Evolutionary conservation across 2,797 vertebrate species (phyloP).

Genomic region (Schizopygopsis malacanthus): DNA sequence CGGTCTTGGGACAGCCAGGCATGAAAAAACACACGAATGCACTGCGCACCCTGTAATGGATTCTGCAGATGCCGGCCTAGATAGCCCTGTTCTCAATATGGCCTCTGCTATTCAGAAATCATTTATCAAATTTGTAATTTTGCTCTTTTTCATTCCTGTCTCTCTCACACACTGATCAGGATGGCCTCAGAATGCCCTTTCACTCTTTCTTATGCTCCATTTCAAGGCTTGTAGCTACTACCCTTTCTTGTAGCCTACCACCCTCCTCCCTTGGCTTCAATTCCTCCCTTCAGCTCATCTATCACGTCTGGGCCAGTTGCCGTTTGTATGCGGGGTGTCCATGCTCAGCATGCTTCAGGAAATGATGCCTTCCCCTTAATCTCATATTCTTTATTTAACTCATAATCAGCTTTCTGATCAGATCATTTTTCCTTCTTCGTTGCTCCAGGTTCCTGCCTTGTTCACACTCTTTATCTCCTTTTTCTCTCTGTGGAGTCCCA

Average conservation of each 20-base stretch:
- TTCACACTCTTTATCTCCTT: constrained; percentile 9
- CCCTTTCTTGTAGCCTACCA: constrained; percentile 28
- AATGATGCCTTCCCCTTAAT: constrained; percentile 34
- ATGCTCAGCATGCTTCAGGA: constrained; percentile 54
- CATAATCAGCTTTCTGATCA: constrained; percentile 1
- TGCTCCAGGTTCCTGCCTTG: constrained; percentile 16
- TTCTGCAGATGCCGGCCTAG: constrained; percentile 89
- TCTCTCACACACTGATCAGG: constrained; percentile 31
- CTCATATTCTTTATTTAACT: constrained; percentile 30
- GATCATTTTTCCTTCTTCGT: constrained; percentile 13
- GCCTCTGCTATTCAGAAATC: constrained; percentile 75
- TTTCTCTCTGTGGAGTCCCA: constrained; percentile 50
- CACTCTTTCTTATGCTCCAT: constrained; percentile 40
- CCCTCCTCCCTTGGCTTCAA: constrained; percentile 49
- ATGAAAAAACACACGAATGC: constrained; percentile 78
- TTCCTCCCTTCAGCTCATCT: constrained; percentile 33
- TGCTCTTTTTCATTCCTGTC: constrained; percentile 53
- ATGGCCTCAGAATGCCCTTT: constrained; percentile 65
- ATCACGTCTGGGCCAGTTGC: constrained; percentile 52
- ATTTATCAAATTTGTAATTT: constrained; percentile 78
- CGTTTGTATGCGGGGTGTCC: constrained; percentile 40
- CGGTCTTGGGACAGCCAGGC: constrained; percentile 84
- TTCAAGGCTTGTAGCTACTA: constrained; percentile 64
- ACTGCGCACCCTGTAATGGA: constrained; percentile 83
- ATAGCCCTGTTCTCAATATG: constrained; percentile 70